phyloP scores from a whole-genome alignment of 2,113 vertebrate species.

The Rattus rattus region DNA sequence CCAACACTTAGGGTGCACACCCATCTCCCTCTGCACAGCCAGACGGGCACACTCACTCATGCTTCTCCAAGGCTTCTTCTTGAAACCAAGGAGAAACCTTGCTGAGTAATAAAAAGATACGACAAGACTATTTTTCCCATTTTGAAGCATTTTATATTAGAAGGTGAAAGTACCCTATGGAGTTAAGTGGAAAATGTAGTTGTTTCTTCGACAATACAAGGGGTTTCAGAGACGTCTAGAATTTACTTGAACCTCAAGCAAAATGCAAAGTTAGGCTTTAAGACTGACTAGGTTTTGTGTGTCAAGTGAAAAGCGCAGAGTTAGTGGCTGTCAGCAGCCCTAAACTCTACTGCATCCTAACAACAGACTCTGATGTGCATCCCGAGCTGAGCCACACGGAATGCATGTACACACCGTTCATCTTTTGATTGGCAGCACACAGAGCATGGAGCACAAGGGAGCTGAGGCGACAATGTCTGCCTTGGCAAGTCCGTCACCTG shows the following conservation, averaged over 20 bases:
- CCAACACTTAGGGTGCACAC: rapidly evolving
- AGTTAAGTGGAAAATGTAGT: neutral
- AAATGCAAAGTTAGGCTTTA: neutral
- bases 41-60: neutral
- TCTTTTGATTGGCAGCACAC: neutral
- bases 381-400: neutral
- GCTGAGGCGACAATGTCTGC: too few species aligned
- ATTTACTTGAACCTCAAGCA: neutral
- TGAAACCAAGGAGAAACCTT: neutral
- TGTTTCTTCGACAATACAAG: neutral
- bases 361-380: neutral
- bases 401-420: neutral
- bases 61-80: neutral
- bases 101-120: neutral
- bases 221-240: neutral
- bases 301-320: neutral
- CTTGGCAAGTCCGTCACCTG: neutral
- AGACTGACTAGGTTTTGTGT: neutral
- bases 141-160: neutral
- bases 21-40: neutral
- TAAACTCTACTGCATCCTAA: neutral
- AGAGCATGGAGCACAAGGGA: neutral
- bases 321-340: neutral
- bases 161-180: neutral
- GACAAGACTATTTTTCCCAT: neutral